Evolutionary conservation across 2,888 invertebrate species (phyloP).

Genomic region (Apoda limacodes): DNA sequence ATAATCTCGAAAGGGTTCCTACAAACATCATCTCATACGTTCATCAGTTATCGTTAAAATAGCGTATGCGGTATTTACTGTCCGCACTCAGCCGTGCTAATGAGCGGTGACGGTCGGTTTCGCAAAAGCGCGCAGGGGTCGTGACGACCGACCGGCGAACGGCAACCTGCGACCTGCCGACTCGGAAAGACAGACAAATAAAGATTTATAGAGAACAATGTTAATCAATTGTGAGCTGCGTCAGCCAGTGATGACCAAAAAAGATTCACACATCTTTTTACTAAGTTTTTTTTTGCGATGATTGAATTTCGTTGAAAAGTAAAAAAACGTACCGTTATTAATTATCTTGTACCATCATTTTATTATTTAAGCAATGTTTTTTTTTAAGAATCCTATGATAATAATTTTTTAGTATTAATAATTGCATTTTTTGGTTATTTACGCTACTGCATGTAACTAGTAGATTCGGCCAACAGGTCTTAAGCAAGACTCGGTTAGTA

Average conservation of each 20-base stretch:
- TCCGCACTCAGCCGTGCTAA: neutral
- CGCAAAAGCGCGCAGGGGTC: conserved; percentile 24
- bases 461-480: no score
- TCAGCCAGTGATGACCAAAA: conserved; percentile 25
- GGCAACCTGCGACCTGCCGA: conserved; percentile 18
- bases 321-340: no score
- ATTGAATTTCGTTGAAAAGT: no score
- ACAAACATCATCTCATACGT: no score
- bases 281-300: no score
- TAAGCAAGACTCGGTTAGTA: no score
- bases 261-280: neutral
- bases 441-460: no score
- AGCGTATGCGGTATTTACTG: no score
- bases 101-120: neutral
- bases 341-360: no score
- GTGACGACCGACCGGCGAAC: conserved; percentile 20
- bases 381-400: conserved; percentile 6
- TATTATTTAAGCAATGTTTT: no score
- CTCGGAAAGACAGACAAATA: conserved; percentile 29
- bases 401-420: neutral
- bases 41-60: no score
- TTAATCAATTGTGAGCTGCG: conserved; percentile 35
- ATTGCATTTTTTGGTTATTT: neutral
- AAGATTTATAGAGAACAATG: conserved; percentile 41
- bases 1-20: no score